Evolutionary conservation across 2,888 invertebrate species (phyloP).

Genomic region (Boloria euphrosyne): DNA sequence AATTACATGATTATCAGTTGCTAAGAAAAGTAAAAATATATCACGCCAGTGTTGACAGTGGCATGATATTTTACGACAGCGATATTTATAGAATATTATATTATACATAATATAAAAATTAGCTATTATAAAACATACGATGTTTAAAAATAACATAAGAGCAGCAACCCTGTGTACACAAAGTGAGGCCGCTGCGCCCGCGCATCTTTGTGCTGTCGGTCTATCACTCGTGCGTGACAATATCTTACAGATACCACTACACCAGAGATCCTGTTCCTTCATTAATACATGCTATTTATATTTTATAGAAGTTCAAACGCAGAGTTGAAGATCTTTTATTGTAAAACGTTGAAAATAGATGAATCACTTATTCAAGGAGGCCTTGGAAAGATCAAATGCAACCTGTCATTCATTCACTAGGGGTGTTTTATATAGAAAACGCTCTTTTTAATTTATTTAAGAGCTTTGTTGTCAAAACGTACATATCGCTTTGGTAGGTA

Average conservation of each 20-base stretch:
- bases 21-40: no score
- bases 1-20: no score
- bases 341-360: slow-evolving; percentile 5
- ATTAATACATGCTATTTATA: slow-evolving; percentile 23
- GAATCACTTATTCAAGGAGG: neutral
- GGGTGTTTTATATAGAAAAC: no score
- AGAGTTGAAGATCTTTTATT: slow-evolving; percentile 3
- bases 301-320: slow-evolving; percentile 20
- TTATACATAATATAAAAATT: no score
- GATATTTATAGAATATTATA: no score
- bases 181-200: slow-evolving; percentile 39
- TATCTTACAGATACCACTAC: slow-evolving; percentile 35
- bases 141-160: neutral
- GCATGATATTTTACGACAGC: no score
- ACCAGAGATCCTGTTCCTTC: slow-evolving; percentile 34
- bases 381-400: neutral
- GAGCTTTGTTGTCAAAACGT: no score
- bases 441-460: no score
- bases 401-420: neutral
- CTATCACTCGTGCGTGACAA: slow-evolving; percentile 44
- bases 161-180: slow-evolving; percentile 37
- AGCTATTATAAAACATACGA: neutral
- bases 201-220: slow-evolving; percentile 43
- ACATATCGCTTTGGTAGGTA: no score
- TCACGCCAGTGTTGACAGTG: no score